A percentile compares a stretch with the other conserved stretches of the same genome.
phyloP scores from a whole-genome alignment of 2,113 vertebrate genomes.

The Coracopsis vasa region DNA sequence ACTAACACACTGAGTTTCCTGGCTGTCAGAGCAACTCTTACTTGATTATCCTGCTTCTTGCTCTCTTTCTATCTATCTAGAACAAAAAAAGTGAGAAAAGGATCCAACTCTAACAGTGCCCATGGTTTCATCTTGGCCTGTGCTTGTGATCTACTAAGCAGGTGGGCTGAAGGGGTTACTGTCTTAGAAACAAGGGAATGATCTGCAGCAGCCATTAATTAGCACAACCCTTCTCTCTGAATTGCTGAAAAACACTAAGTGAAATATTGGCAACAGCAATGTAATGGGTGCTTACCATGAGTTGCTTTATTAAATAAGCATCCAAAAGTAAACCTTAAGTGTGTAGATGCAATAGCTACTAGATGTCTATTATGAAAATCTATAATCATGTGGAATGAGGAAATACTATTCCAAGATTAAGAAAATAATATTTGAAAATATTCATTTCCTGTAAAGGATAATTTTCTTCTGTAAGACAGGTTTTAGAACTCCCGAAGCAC shows the following conservation, averaged over 20 bases:
- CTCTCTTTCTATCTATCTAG: background rate
- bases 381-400: background rate
- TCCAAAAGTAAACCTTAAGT: background rate
- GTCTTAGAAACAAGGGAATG: background rate
- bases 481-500: background rate
- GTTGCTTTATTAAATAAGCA: background rate
- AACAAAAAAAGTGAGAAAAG: background rate
- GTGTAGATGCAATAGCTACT: background rate
- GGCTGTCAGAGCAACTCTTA: background rate
- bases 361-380: background rate
- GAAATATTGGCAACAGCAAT: background rate
- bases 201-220: background rate
- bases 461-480: background rate
- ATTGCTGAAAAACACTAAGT: background rate
- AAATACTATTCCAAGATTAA: background rate
- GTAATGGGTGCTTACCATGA: background rate
- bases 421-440: background rate
- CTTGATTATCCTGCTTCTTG: fast-evolving
- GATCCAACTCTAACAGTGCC: background rate
- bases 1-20: background rate
- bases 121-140: background rate
- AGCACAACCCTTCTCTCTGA: background rate
- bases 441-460: background rate
- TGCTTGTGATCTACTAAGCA: background rate
- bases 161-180: background rate